Percentiles rank a stretch among this genome's conserved stretches.
Evolutionary conservation across 2,113 vertebrate genomes (phyloP).

Genomic region (Rafetus swinhoei): DNA sequence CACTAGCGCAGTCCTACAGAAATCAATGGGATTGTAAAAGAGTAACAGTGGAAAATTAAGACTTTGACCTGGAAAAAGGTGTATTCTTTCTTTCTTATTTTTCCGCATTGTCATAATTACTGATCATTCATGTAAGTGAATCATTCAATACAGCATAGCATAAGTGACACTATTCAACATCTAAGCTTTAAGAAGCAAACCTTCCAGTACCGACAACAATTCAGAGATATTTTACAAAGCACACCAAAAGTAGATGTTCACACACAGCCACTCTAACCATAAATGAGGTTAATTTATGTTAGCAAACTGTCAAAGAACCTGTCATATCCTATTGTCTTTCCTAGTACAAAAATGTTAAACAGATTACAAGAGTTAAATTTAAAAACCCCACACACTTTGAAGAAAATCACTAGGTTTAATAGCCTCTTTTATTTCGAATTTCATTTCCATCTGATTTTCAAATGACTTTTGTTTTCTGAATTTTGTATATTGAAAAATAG

Average conservation of each 20-base stretch:
- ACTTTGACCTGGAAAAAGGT: background rate
- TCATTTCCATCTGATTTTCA: conserved; percentile 11
- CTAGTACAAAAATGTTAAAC: conserved; percentile 51
- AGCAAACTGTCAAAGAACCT: conserved; percentile 70
- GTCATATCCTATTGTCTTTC: conserved; percentile 71
- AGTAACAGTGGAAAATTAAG: background rate
- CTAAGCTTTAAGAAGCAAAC: background rate
- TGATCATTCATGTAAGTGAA: background rate
- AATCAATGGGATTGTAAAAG: background rate
- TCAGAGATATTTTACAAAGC: background rate
- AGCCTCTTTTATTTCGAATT: conserved; percentile 15
- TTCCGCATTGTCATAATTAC: background rate
- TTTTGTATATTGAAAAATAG: conserved; percentile 1
- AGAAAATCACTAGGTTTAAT: conserved; percentile 20
- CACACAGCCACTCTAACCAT: conserved; percentile 43
- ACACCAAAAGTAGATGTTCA: conserved; percentile 24
- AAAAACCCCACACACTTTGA: conserved; percentile 35
- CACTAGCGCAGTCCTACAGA: background rate
- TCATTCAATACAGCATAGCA: background rate
- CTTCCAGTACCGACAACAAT: background rate
- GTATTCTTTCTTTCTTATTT: background rate
- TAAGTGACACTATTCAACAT: background rate
- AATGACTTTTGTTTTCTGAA: conserved; percentile 25
- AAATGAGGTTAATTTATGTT: conserved; percentile 74
- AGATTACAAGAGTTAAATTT: conserved; percentile 56